Evolutionary conservation across 2,888 invertebrate genomes (phyloP), one percentile per base, ranked within the genome.

Genomic region (Drosophila anomelani): DNA sequence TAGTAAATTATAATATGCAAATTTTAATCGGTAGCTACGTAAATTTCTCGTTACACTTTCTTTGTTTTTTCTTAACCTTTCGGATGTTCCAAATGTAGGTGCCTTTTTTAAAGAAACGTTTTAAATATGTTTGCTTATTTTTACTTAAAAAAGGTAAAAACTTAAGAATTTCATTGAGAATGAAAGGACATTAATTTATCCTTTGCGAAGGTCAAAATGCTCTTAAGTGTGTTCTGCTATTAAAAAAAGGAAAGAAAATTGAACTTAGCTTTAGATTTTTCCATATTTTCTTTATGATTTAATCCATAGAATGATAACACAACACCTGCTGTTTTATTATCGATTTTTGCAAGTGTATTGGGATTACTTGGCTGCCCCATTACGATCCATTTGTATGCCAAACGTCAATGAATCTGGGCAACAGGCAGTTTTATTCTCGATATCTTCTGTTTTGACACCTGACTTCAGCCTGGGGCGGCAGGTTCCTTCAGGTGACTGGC

Each of bases 321-420:
- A 1, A 6, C 29, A 7, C 7, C 13, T 34, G 32, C 49, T 15
- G 15, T 9, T 34, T 34, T 34, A 15, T 12, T 20, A 15, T 34
- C 4, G 4, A 36, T 17, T 20, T 53, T 17, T 38, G 1, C 7
- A 7, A 47, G 46, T 8, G 39, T 17, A 47, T 39, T n/a, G 0
- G 20, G 23, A n/a, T 15, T 6, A 49, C 15, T 34, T 43, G 17
- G 13, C 23, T 32, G n/a, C 26, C 32, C 29, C 32, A 57, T 43
- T 66, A 41, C 41, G n/a, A 41, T 12, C 13, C 59, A 83, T 81
- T 83, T 75, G 80, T 80, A 81, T 83, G 77, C 83, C 54, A 13
- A 60, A 32, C 69, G 41, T 47, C 68, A 69, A 46, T 34, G 26
- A 13, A 53, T 55, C 51, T 56, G 70, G 74, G 70, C 53, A 66